Evolutionary conservation across 2,113 vertebrate genomes (phyloP).

Genomic region (Aix galericulata): DNA sequence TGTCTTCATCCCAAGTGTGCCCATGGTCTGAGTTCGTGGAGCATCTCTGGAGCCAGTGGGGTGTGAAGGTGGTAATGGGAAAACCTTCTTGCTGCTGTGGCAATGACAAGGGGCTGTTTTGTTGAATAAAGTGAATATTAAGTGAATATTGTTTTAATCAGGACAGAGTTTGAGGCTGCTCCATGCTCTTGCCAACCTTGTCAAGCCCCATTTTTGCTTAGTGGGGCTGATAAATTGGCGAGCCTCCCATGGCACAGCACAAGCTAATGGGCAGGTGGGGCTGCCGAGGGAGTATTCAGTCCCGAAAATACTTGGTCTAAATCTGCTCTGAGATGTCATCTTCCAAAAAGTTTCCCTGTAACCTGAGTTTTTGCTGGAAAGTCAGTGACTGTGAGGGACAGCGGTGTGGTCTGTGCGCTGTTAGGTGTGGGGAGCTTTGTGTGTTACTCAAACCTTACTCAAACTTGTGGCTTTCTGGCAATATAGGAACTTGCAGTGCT

Average conservation of each 20-base stretch:
- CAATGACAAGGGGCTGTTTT: not conserved
- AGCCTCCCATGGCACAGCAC: accelerated
- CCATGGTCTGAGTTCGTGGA: not conserved
- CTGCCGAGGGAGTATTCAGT: not conserved
- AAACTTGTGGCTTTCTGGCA: not conserved
- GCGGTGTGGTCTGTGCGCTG: not conserved
- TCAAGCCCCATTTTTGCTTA: not conserved
- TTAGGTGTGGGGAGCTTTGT: not conserved
- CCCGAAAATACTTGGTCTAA: accelerated
- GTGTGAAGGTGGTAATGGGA: not conserved
- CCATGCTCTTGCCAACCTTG: too few relatives aligned
- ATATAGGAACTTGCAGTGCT: not conserved
- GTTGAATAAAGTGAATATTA: not conserved
- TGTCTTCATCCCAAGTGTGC: accelerated
- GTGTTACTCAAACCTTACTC: not conserved
- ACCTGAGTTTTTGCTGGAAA: not conserved
- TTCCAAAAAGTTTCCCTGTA: not conserved
- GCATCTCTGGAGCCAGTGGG: not conserved
- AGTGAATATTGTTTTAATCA: not conserved
- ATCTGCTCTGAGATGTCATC: not conserved
- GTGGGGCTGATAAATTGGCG: not conserved
- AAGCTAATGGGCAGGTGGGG: not conserved
- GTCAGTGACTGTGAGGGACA: not conserved
- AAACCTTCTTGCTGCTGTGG: not conserved
- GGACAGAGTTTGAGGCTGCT: not conserved